phyloP scores from a whole-genome alignment of 2,888 invertebrate genomes.

The Orthonychiurus folsomi region DNA sequence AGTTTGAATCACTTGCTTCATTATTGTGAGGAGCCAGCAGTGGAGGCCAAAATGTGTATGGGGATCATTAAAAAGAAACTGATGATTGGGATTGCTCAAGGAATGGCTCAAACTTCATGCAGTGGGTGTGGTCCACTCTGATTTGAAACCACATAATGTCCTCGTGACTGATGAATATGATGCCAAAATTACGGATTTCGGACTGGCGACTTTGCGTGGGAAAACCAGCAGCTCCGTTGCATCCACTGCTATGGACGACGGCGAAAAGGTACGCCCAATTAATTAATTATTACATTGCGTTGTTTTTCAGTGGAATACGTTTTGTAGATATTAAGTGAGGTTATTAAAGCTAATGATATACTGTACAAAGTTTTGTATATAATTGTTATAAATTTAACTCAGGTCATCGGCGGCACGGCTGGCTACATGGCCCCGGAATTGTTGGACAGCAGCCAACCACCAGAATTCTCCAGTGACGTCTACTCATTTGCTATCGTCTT shows the following conservation, averaged over 20 bases:
- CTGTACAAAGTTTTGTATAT: no score
- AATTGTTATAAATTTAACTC: no score
- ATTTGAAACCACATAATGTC: conserved; percentile 22
- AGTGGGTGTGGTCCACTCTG: conserved; percentile 18
- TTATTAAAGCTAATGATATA: no score
- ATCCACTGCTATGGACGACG: conserved; percentile 1
- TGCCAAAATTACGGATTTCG: conserved; percentile 22
- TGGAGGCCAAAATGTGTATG: conserved; percentile 18
- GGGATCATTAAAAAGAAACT: conserved; percentile 21
- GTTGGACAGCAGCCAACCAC: not conserved
- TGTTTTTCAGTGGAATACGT: no score
- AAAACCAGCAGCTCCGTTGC: conserved; percentile 14
- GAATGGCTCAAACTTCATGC: conserved; percentile 21
- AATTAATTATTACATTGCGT: no score
- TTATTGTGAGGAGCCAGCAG: conserved; percentile 10
- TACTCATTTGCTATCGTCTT: conserved; percentile 19
- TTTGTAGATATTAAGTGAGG: no score
- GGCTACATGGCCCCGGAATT: conserved; percentile 25
- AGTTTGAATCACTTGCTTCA: conserved; percentile 18
- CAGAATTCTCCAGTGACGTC: conserved; percentile 10
- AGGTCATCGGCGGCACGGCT: conserved; percentile 19
- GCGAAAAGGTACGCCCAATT: not conserved
- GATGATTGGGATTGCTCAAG: conserved; percentile 14
- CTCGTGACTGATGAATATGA: conserved; percentile 16
- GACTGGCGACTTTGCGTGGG: conserved; percentile 14